Evolutionary conservation across 92 coral and sea anemone species (phyloP).

Genomic region (Parazoanthus swiftii): DNA sequence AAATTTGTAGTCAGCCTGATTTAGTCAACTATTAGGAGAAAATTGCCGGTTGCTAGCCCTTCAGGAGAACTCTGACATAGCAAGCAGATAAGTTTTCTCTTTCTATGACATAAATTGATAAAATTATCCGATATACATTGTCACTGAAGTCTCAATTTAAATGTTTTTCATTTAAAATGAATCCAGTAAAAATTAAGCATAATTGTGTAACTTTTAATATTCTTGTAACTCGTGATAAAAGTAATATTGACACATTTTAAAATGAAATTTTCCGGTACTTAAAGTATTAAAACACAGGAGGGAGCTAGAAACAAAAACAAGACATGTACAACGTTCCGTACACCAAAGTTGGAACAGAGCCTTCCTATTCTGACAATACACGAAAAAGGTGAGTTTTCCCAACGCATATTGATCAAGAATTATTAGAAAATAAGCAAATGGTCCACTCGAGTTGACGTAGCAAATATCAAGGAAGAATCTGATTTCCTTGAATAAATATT

Average conservation of each 20-base stretch:
- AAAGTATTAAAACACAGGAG: background rate
- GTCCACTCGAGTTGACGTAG: background rate
- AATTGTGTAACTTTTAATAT: background rate
- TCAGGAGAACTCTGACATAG: no score
- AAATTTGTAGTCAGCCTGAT: no score
- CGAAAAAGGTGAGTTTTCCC: background rate
- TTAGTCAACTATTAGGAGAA: no score
- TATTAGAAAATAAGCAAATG: background rate
- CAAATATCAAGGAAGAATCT: background rate
- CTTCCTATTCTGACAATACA: background rate
- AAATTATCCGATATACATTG: no score
- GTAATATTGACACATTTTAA: background rate
- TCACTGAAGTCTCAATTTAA: no score
- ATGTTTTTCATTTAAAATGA: background rate
- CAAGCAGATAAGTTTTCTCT: no score
- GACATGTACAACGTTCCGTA: background rate
- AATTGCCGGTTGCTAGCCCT: no score
- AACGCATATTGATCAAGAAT: background rate
- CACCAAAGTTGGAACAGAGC: no score
- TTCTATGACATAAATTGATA: no score
- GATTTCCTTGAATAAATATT: background rate
- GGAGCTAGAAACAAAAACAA: background rate
- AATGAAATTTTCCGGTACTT: background rate
- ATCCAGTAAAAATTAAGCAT: background rate
- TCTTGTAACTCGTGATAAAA: background rate